These are phyloP conservation scores for Agonopterix subpropinquella DNA, from an alignment of 2,888 invertebrate genomes.

Conservation along the genomic window DNA sequence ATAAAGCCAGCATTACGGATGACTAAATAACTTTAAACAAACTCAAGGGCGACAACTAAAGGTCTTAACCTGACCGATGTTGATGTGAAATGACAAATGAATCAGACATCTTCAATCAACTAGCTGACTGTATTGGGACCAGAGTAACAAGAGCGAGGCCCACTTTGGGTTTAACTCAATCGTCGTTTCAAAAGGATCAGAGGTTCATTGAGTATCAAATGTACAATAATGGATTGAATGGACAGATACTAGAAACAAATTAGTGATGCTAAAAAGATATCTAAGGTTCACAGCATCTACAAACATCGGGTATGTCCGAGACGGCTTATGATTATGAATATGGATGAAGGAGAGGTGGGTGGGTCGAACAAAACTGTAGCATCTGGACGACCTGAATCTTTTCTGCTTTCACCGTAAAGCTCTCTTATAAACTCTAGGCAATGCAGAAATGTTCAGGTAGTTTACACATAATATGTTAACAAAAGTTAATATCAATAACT, in stretches of 20 bases:
- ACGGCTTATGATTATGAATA: too few species aligned
- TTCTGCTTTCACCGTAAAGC: background rate
- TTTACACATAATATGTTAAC: too few species aligned
- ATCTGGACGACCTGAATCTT: background rate
- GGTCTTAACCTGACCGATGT: slow-evolving; percentile 24
- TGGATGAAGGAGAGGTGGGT: too few species aligned
- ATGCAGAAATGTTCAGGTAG: background rate
- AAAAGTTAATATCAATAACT: too few species aligned
- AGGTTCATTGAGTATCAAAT: too few species aligned
- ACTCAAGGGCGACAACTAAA: slow-evolving; percentile 39
- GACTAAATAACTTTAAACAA: slow-evolving; percentile 1
- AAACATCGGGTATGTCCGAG: too few species aligned
- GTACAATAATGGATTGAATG: too few species aligned
- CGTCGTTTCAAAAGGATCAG: slow-evolving; percentile 12
- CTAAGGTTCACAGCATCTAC: too few species aligned
- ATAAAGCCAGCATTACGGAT: too few species aligned
- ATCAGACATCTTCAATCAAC: slow-evolving; percentile 23
- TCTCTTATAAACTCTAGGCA: background rate
- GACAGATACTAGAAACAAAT: too few species aligned
- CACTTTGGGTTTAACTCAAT: slow-evolving; percentile 17
- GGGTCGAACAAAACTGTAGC: background rate
- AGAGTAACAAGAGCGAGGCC: slow-evolving; percentile 19
- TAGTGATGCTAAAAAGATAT: too few species aligned
- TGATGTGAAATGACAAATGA: slow-evolving; percentile 23
- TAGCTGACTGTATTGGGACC: slow-evolving; percentile 15